Base-by-base conservation (phyloP, 2,888 invertebrate genomes). In the Limnephilus lunatus region DNA sequence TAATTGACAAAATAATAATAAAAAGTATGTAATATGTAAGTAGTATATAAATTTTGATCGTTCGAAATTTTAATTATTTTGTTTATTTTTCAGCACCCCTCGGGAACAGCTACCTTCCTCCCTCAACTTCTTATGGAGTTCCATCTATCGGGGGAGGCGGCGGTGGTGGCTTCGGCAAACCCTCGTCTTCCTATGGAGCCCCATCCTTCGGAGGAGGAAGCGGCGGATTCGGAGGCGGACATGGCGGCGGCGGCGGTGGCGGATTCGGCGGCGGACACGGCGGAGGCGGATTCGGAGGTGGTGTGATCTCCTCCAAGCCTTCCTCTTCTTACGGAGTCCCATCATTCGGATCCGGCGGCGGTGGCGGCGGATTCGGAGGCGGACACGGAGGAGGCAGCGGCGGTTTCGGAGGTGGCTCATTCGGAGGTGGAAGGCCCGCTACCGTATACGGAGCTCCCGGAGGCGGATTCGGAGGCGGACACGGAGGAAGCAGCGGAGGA, bases 31-130 rank as follows among this genome's bases (percentile, higher is more conserved):
- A n/a, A n/a, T n/a, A n/a, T n/a, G n/a, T n/a, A n/a, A n/a, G n/a
- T 68, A 4, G 25, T 31, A 14, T 15, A 14, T 5, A 82, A 15
- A 12, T 32, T 83, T 12, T 83, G 19, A 35, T 48, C 15, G 14
- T n/a, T 30, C 11, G 3, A 30, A 35, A 48, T 48, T 14, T 7
- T 48, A 48, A 86, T 4, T 9, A 48, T 35, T 44, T 86, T 86
- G 11, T 82, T 91, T 86, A 85, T 91, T 92, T 95, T 94, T 93
- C 95, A 97, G 97, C 97, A 80, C 97, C 97, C 81, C 94, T 96
- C 94, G 96, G 96, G 91, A 96, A 96, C n/a, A 96, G 96, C 89
- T 97, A 97, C 94, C 95, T 97, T 91, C 97, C 97, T 82, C 97
- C 97, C 32, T 96, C 97, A 1, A 95, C 95, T 53, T 95, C 95